Evolutionary conservation across 2,797 vertebrate species (phyloP).

Genomic region (Sarcophilus harrisii): DNA sequence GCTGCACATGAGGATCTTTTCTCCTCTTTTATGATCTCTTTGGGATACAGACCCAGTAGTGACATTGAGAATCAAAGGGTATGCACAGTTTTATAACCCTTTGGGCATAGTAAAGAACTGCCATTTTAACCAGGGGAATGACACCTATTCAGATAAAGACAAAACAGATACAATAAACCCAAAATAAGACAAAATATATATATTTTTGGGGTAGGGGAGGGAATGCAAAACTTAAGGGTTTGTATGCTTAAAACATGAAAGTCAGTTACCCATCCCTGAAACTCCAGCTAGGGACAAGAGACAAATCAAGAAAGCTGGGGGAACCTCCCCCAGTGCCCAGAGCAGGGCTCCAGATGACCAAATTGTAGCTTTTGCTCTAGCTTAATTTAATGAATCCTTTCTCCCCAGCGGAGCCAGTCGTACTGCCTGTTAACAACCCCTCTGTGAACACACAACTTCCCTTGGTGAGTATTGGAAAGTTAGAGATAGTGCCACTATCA

Average conservation of each 20-base stretch:
- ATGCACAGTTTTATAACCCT: no score
- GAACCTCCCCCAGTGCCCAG: not conserved
- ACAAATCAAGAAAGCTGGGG: not conserved
- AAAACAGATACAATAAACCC: not conserved
- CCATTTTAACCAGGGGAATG: not conserved
- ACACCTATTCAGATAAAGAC: not conserved
- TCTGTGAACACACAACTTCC: constrained; percentile 46
- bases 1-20: no score
- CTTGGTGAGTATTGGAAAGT: constrained; percentile 44
- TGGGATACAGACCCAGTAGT: no score
- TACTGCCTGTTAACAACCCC: constrained; percentile 37
- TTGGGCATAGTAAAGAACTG: not conserved
- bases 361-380: not conserved
- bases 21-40: no score
- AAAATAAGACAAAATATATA: not conserved
- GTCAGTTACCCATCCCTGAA: not conserved
- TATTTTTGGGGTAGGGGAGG: not conserved
- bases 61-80: no score
- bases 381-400: not conserved
- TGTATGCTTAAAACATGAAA: not conserved
- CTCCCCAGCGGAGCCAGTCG: not conserved
- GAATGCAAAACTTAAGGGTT: not conserved
- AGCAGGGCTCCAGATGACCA: not conserved
- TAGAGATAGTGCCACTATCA: constrained; percentile 59
- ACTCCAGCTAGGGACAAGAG: not conserved